Conservation (phyloP, 2,113 vertebrate genomes). For the Zapornia atra region DNA sequence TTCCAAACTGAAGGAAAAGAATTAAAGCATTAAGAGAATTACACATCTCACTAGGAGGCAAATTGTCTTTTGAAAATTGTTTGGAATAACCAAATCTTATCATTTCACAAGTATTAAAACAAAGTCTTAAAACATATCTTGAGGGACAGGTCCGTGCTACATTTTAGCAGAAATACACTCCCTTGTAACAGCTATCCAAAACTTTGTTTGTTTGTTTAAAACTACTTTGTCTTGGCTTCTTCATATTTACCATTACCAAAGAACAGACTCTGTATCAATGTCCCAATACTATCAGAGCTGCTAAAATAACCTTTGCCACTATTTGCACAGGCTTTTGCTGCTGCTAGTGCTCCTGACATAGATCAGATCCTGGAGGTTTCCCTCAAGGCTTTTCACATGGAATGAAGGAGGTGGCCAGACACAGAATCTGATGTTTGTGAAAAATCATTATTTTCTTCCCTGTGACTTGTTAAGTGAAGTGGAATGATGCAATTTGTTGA, state of each 20-base stretch:
- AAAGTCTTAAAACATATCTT: background rate
- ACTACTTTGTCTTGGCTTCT: background rate
- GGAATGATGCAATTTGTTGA: background rate
- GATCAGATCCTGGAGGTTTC: background rate
- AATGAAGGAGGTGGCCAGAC: background rate
- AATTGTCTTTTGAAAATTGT: slow-evolving; percentile 8
- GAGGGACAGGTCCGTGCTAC: background rate
- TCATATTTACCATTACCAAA: background rate
- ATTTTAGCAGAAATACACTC: background rate
- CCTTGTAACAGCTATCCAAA: background rate
- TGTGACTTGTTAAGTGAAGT: background rate
- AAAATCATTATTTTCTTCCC: background rate
- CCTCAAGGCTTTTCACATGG: background rate
- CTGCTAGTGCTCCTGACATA: background rate
- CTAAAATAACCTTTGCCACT: background rate
- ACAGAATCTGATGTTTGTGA: background rate
- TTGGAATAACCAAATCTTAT: background rate
- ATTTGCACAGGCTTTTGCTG: background rate
- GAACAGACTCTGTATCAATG: background rate
- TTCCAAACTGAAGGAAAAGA: background rate
- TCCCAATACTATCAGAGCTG: background rate
- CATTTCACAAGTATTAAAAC: background rate
- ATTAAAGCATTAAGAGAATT: background rate
- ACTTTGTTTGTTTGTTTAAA: accelerated
- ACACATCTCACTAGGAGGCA: background rate